These are phyloP conservation scores for Desmophyllum pertusum DNA, from an alignment of 92 coral and sea anemone species.

Conservation along the genomic window DNA sequence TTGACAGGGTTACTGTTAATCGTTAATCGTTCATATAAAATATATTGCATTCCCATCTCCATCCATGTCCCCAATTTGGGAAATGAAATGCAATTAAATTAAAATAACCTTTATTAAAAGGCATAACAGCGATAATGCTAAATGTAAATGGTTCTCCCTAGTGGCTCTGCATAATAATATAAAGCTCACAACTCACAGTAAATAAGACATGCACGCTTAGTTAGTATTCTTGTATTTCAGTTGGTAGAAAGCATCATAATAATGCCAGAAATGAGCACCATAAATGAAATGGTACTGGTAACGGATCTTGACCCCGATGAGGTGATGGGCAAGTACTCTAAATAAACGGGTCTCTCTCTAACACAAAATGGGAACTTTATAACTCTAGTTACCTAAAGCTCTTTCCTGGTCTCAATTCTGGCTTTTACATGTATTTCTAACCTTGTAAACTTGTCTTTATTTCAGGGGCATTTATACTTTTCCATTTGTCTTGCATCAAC, in stretches of 20 bases:
- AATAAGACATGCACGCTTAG: conserved; percentile 22
- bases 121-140: background rate
- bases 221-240: conserved; percentile 43
- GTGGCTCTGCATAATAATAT: background rate
- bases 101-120: background rate
- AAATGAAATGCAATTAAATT: background rate
- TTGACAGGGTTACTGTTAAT: background rate
- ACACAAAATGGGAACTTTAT: background rate
- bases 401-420: conserved; percentile 11
- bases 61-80: background rate
- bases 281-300: conserved; percentile 51
- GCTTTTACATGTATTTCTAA: conserved; percentile 6
- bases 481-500: background rate
- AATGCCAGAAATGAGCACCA: conserved; percentile 43
- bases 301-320: conserved; percentile 38
- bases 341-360: background rate
- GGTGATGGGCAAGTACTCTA: conserved; percentile 44
- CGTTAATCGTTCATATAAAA: background rate
- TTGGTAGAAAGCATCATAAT: conserved; percentile 37
- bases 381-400: background rate
- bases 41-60: background rate
- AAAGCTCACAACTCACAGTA: no score
- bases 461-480: conserved; percentile 6
- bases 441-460: conserved; percentile 6
- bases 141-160: background rate